Evolutionary conservation across 1,140 invertebrate species (phyloP), one percentile per base, ranked within the genome.

Genomic region (Drosophila nannoptera): DNA sequence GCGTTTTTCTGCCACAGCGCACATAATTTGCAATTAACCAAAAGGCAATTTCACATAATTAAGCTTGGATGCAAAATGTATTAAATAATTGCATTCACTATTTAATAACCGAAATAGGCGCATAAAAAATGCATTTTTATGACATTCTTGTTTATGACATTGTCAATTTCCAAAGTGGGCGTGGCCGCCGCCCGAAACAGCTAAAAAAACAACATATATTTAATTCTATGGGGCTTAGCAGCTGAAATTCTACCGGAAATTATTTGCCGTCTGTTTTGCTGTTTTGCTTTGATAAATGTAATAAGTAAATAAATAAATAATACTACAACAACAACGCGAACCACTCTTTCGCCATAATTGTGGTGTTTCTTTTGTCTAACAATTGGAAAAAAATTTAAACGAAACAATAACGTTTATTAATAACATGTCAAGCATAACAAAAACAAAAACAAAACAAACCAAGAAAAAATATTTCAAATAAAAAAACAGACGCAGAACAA

Each of bases 191-290:
- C 22, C 40, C 40, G 6, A 43, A 43, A 43, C 12, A 6, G n/a
- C 3, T n/a, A 42, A 43, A 43, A 43, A 43, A 43, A 7, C 0
- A 7, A 7, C 8, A 12, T 7, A n/a, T 53, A 22, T 22, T 22
- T 22, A 22, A 22, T 2, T 22, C 14, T 11, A 16, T 32, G 9
- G 40, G 42, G 12, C 4, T 76, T 75, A 76, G 32, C 49, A 69
- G 69, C 71, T 72, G 71, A 49, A 64, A 69, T 73, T 66, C 61
- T 45, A 33, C 64, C 74, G 73, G 69, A 77, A 69, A 75, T 69
- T 73, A 77, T 77, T 76, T 70, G 62, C 60, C 62, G 58, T 67
- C 49, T 66, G 71, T 50, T 69, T 62, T 73, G 60, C 54, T 66
- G 61, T 73, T 76, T 69, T 64, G 65, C 61, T 65, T 71, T 61